Base-by-base conservation (phyloP, 2,888 invertebrate species). In the Phasia obesa region DNA sequence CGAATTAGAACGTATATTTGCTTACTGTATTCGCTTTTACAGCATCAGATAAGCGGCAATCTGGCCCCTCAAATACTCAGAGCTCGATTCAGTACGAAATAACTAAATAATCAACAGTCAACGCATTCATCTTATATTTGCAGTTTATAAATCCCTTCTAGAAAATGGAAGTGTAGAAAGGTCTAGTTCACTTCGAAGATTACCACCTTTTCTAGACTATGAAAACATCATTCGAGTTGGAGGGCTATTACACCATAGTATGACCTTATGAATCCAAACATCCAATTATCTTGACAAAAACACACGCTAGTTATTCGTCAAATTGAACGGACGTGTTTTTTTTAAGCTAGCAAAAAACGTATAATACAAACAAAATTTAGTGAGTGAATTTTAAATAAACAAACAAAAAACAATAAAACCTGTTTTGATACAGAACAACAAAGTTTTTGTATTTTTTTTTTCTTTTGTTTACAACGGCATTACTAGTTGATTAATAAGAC, bases 61-160 rank as follows among this genome's bases (percentile, higher is more conserved):
- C 21, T 4, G 44, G 57, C 15, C 57, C 47, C 15, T 59, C 19
- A 19, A 44, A 35, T 27, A 11, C 4, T 71, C 17, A 17, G 49
- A 59, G 49, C 23, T 60, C n/a, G 11, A 19, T 17, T 11, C 49
- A 51, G 71, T 35, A 23, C 19, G 31, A 19, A 51, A 4, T 4
- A 44, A 31, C 23, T 35, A 60, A 38, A 59, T 71, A 27, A 44
- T 57, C 17, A 59, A 71, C 13, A 31, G 21, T 21, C 60, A 71
- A 21, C 59, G 49, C 35, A 23, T 4, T 23, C 19, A 60, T 51
- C 59, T 60, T 6, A n/a, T n/a, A n/a, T 23, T 21, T 11, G 71
- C 71, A 21, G 71, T 60, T 17, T 71, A 60, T n/a, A 60, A 60
- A 17, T 17, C 38, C 0, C 60, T 71, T 35, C 31, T 31, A 13